phyloP scores from a whole-genome alignment of 2,113 vertebrate genomes.

The Orcinus orca region DNA sequence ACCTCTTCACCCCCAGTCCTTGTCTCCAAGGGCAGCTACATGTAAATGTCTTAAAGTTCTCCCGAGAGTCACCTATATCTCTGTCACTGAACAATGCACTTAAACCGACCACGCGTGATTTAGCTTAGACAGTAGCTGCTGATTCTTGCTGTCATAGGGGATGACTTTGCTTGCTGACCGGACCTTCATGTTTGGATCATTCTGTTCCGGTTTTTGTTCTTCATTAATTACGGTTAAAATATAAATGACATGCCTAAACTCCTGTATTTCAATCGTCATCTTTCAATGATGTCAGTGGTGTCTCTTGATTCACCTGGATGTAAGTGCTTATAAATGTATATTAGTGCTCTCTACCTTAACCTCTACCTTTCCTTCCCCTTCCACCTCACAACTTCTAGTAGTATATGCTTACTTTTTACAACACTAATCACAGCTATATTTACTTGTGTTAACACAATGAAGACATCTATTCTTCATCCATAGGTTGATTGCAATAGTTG shows the following conservation, averaged over 20 bases:
- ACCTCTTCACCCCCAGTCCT: neutral
- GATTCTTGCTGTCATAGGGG: neutral
- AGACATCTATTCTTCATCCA: neutral
- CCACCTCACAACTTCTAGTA: neutral
- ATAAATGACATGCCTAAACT: neutral
- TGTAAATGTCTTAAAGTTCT: neutral
- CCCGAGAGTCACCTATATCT: neutral
- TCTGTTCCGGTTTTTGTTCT: neutral
- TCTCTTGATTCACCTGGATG: neutral
- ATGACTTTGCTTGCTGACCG: neutral
- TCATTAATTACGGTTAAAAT: neutral
- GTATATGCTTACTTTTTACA: neutral
- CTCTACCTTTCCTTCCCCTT: neutral
- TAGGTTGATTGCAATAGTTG: neutral
- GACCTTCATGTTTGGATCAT: neutral
- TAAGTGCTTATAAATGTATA: neutral
- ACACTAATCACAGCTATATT: neutral
- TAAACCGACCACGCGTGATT: neutral
- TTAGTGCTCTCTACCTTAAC: neutral
- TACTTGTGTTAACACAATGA: neutral
- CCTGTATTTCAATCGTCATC: neutral
- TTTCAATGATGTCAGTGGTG: neutral
- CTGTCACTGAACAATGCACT: neutral
- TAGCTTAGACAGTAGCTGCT: neutral
- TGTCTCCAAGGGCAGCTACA: neutral